These are phyloP conservation scores for Crypturellus undulatus DNA, from an alignment of 2,113 vertebrate genomes.

Conservation along the genomic window DNA sequence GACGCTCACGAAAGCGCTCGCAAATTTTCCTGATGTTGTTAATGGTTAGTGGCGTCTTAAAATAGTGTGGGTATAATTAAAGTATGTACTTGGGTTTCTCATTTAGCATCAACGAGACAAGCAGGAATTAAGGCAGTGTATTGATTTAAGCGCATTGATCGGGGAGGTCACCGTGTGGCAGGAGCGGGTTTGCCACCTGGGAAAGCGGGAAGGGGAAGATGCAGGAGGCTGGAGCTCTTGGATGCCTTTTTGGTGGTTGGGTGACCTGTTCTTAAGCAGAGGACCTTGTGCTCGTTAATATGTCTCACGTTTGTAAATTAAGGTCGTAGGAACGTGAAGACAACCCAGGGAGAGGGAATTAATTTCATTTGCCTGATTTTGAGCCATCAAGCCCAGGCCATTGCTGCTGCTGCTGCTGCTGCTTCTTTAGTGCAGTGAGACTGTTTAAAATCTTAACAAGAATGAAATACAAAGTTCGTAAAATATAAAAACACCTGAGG, in stretches of 20 bases:
- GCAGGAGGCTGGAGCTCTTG: background rate
- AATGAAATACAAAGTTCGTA: background rate
- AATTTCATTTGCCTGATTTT: background rate
- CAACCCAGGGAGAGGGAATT: background rate
- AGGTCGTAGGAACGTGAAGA: background rate
- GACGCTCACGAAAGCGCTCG: background rate
- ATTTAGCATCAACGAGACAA: background rate
- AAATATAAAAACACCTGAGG: background rate
- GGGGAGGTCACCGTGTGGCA: background rate
- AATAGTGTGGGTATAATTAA: background rate
- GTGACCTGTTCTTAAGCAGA: background rate
- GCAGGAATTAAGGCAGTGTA: background rate
- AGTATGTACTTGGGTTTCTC: background rate
- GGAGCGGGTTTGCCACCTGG: accelerated
- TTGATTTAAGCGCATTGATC: conserved; percentile 35
- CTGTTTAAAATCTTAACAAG: background rate
- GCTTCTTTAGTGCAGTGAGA: background rate
- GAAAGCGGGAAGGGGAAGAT: background rate
- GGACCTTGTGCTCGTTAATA: background rate
- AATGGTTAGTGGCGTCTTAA: background rate
- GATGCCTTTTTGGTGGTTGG: background rate
- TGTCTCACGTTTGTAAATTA: background rate
- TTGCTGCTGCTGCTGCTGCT: background rate
- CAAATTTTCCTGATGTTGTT: background rate
- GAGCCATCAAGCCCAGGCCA: background rate